Percentiles rank a stretch among this genome's conserved stretches.
These are phyloP conservation scores for Drosophila sordidula DNA, from an alignment of 2,888 invertebrate species.

Conservation along the genomic window DNA sequence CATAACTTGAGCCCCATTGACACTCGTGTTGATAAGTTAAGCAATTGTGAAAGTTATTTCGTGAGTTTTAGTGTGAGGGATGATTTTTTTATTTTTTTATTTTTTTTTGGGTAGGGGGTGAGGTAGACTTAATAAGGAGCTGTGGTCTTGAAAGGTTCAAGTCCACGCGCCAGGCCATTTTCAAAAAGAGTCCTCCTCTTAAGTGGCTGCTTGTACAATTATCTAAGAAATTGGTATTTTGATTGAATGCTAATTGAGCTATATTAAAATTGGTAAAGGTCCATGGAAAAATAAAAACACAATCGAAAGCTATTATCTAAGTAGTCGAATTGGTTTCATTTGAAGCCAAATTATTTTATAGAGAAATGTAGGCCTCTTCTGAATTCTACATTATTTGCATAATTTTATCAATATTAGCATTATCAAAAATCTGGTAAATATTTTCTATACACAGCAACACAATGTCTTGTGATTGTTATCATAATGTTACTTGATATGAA, in stretches of 20 bases:
- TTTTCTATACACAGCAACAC: too few species aligned
- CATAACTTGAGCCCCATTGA: slow-evolving; percentile 55
- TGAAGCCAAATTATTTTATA: too few species aligned
- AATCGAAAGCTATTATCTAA: neutral
- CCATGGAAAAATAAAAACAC: neutral
- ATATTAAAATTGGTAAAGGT: neutral
- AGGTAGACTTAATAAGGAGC: neutral
- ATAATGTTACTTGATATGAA: neutral
- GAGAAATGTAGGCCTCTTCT: too few species aligned
- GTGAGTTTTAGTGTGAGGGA: neutral
- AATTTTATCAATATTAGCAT: too few species aligned
- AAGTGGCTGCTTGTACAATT: neutral
- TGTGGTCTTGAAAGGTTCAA: slow-evolving; percentile 10
- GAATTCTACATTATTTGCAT: too few species aligned
- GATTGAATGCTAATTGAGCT: slow-evolving; percentile 8
- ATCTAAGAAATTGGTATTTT: neutral
- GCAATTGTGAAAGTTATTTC: slow-evolving; percentile 45
- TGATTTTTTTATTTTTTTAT: neutral
- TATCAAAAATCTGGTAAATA: too few species aligned
- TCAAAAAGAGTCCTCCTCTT: neutral
- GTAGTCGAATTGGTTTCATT: too few species aligned
- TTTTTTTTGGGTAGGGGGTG: neutral
- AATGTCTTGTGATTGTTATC: neutral
- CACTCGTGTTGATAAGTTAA: slow-evolving; percentile 65
- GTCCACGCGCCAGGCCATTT: slow-evolving; percentile 6